Evolutionary conservation across 2,888 invertebrate species (phyloP).

Genomic region (Drosophila yooni): DNA sequence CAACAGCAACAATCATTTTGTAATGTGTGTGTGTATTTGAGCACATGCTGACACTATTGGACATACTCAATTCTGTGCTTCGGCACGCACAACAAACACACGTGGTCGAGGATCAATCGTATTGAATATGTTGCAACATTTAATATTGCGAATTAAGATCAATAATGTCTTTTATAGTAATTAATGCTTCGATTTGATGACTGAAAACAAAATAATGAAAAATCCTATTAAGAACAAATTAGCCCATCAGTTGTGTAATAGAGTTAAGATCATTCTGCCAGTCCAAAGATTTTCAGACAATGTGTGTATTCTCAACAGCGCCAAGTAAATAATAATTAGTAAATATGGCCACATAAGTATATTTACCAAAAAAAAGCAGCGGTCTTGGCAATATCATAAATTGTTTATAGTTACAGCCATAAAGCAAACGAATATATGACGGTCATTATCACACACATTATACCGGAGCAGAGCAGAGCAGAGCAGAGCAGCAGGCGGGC

Average conservation of each 20-base stretch:
- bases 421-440: conserved; percentile 67
- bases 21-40: conserved; percentile 1
- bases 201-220: background rate
- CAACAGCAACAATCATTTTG: conserved; percentile 16
- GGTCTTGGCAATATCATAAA: conserved; percentile 62
- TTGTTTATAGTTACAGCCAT: conserved; percentile 73
- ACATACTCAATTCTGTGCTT: conserved; percentile 4
- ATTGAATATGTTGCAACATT: conserved; percentile 25
- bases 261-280: background rate
- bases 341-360: conserved; percentile 16
- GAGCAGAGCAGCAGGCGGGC: background rate
- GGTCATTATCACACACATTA: conserved; percentile 62
- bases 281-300: conserved; percentile 2
- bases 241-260: background rate
- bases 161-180: background rate
- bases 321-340: background rate
- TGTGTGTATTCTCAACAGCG: conserved; percentile 1
- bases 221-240: background rate
- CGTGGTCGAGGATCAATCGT: conserved; percentile 63
- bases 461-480: conserved; percentile 5
- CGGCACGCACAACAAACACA: conserved; percentile 30
- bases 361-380: conserved; percentile 5
- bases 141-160: background rate
- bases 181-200: background rate
- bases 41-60: conserved; percentile 16